Conservation (phyloP, 1,140 invertebrate genomes). For the Nasonia giraulti region DNA sequence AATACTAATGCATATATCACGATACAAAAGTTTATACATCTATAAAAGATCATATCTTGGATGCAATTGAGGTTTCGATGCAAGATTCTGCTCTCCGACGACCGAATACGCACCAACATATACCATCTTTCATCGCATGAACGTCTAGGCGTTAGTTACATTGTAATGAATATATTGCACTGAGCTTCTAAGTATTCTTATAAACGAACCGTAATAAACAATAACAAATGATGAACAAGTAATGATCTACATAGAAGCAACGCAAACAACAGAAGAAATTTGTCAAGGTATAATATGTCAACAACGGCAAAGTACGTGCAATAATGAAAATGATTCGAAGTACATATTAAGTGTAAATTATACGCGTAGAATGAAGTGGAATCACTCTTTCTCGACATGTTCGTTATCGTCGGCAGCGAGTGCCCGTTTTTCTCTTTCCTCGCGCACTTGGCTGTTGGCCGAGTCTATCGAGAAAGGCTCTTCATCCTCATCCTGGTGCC, state of each 20-base stretch:
- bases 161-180: conserved; percentile 13
- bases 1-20: background rate
- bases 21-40: background rate
- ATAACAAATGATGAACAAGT: background rate
- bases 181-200: background rate
- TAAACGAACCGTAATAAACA: background rate
- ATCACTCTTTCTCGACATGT: background rate
- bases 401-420: background rate
- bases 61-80: background rate
- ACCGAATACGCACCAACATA: no score
- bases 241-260: no score
- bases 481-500: background rate
- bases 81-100: background rate
- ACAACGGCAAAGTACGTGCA: no score
- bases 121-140: background rate
- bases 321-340: background rate
- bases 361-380: background rate
- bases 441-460: background rate
- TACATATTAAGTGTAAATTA: background rate
- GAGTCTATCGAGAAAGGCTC: conserved; percentile 4
- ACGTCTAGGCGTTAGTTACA: background rate
- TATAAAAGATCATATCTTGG: background rate
- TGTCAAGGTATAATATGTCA: no score
- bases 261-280: no score
- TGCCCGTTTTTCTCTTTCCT: background rate